Conservation (phyloP, 2,113 vertebrate genomes). For the Aspidoscelis tigris region DNA sequence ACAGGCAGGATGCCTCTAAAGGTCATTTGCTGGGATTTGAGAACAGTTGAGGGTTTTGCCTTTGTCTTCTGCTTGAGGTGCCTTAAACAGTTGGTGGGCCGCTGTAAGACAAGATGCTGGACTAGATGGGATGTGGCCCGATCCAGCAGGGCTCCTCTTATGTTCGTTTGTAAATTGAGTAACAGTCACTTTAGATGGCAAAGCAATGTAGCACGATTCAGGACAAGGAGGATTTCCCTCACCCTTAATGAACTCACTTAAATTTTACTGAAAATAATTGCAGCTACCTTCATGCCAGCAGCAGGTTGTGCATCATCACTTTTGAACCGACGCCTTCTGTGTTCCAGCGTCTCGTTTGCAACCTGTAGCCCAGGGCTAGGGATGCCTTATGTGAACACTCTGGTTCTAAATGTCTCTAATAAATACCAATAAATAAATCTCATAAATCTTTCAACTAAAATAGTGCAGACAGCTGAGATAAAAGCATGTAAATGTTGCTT, state of each 20-base stretch:
- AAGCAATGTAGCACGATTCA: neutral
- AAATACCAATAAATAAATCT: constrained; percentile 19
- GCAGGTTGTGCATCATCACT: neutral
- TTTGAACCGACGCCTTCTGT: neutral
- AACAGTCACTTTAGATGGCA: neutral
- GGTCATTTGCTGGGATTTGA: too few species aligned
- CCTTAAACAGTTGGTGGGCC: too few species aligned
- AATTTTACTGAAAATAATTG: neutral
- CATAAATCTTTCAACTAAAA: constrained; percentile 5
- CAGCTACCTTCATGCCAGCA: neutral
- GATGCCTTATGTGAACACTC: constrained; percentile 4
- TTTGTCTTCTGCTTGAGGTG: too few species aligned
- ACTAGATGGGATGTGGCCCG: too few species aligned
- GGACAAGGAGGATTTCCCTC: neutral
- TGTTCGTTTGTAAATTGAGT: neutral
- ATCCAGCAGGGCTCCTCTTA: too few species aligned
- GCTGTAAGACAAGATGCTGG: too few species aligned
- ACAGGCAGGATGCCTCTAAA: too few species aligned
- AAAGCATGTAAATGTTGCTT: neutral
- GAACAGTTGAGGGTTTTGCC: too few species aligned
- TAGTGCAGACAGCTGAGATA: neutral
- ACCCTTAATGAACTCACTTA: neutral
- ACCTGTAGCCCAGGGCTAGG: constrained; percentile 16
- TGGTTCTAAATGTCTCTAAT: neutral
- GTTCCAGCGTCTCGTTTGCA: neutral